A percentile compares a stretch with the other conserved stretches of the same genome.
Evolutionary conservation across 2,113 vertebrate genomes (phyloP).

Genomic region (Oncorhynchus tshawytscha): DNA sequence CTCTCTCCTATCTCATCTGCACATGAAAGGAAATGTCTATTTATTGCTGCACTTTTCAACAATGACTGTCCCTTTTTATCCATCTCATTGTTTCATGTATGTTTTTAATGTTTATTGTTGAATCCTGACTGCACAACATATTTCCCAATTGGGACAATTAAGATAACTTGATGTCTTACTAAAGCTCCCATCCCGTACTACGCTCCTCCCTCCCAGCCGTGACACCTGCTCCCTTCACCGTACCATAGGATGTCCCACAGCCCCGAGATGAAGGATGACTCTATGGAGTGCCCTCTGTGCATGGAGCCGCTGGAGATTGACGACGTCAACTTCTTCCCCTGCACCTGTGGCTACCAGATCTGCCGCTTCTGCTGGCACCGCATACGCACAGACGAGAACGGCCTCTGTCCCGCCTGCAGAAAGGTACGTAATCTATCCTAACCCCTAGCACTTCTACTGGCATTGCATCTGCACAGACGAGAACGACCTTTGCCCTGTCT

Average conservation of each 20-base stretch:
- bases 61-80: no score
- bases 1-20: no score
- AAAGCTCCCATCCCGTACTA: slow-evolving; percentile 43
- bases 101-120: no score
- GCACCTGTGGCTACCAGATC: slow-evolving; percentile 99
- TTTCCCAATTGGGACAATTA: no score
- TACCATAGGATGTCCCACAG: slow-evolving; percentile 93
- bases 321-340: slow-evolving; percentile 99
- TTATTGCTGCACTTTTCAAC: no score
- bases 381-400: slow-evolving; percentile 98
- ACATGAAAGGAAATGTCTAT: no score
- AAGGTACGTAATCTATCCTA: slow-evolving; percentile 75
- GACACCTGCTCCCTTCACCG: slow-evolving; percentile 18
- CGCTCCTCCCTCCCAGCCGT: slow-evolving; percentile 18
- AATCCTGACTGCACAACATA: no score
- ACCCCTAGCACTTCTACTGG: no score
- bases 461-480: no score
- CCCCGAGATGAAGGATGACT: slow-evolving; percentile 96
- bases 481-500: no score
- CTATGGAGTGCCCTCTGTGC: slow-evolving; percentile 98
- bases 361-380: slow-evolving; percentile 99
- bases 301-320: slow-evolving; percentile 99
- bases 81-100: no score
- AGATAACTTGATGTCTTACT: no score
- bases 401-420: slow-evolving; percentile 98